phyloP scores from a whole-genome alignment of 2,113 vertebrate genomes.

The Delphinus delphis region DNA sequence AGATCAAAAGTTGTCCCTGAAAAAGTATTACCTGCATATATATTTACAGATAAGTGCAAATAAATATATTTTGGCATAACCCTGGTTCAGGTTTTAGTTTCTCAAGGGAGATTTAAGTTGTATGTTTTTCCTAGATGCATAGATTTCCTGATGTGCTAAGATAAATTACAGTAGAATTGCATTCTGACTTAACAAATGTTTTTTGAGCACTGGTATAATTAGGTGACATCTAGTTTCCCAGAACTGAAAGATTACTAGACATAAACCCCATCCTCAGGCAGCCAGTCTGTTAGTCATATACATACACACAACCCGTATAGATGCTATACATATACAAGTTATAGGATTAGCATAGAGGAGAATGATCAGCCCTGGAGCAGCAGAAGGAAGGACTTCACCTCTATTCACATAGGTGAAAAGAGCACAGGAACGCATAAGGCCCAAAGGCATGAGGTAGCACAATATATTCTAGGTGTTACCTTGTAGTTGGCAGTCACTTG shows the following conservation, averaged over 20 bases:
- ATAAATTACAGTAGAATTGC: not conserved
- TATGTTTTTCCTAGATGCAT: not conserved
- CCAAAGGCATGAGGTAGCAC: not conserved
- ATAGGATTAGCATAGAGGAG: not conserved
- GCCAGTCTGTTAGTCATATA: not conserved
- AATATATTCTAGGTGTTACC: not conserved
- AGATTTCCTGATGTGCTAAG: not conserved
- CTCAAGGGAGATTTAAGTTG: conserved; percentile 31
- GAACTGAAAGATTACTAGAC: conserved; percentile 17
- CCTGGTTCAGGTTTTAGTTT: not conserved
- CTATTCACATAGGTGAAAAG: not conserved
- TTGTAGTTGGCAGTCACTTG: not conserved
- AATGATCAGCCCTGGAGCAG: not conserved
- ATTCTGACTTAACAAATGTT: not conserved
- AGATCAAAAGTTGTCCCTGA: not conserved
- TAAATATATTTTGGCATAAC: not conserved
- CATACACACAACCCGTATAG: not conserved
- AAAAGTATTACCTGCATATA: not conserved
- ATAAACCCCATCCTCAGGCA: not conserved
- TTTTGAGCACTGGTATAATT: not conserved
- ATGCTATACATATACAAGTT: not conserved
- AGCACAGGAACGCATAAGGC: not conserved
- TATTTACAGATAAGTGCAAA: conserved; percentile 34
- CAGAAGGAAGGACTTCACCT: not conserved
- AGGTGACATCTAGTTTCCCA: not conserved